Evolutionary conservation across 2,797 vertebrate species (phyloP), one percentile per base, ranked within the genome.

Genomic region (Centropyge bicolor): DNA sequence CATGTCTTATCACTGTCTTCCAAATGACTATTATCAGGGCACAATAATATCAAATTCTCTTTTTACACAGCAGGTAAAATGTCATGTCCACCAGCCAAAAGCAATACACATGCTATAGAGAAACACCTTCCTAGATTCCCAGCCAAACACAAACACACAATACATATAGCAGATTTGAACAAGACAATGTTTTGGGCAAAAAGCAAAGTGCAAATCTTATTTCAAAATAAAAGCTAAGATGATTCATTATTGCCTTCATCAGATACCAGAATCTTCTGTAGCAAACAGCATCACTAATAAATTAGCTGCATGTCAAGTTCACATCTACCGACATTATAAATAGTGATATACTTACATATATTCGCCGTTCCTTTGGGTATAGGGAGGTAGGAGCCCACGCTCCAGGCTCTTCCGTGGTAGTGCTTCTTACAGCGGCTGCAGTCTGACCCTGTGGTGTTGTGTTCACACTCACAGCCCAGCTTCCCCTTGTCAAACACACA

Each of bases 321-420:
- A 24, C 0, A n/a, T 70, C 13, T 51, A 46, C n/a, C 3, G 72
- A 49, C 7, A 36, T 55, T 9, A 61, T 5, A 63, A 70, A 67
- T 1, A 1, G 8, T n/a, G 14, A 27, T 94, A 35, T 83, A 98
- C 98, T 98, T 94, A 99, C 98, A 99, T 96, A 98, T 97, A 96
- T 99, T 99, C 83, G 98, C 98, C 8, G 98, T 99, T 95, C 98
- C 98, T 94, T 98, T 99, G 85, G 98, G 98, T 89, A 99, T 99
- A 55, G 98, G 98, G 73, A 99, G 97, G 88, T 99, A 99, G 59
- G 98, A 99, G 78, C 98, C 98, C 43, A 97, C 95, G 70, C 97
- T 99, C 98, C 98, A 99, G 3, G 96, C 96, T 67, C 97, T 94
- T 85, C 98, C 98, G 88, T 98, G 98, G 92, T 97, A 99, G 91